Percentiles rank a stretch among this genome's conserved stretches.
phyloP scores from a whole-genome alignment of 2,113 vertebrate genomes.

The Neodon shergylaensis region DNA sequence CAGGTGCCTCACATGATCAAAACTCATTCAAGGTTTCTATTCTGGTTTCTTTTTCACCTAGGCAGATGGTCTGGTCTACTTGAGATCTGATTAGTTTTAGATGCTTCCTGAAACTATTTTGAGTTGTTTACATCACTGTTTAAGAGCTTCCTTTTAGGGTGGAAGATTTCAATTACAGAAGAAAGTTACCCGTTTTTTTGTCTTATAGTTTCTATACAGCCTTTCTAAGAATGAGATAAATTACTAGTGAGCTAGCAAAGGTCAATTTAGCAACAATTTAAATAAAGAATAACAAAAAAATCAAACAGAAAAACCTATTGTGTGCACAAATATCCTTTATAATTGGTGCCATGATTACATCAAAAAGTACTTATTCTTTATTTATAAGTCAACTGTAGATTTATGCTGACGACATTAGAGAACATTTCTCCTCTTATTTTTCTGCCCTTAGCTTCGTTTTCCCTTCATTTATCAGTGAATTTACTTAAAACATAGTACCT shows the following conservation, averaged over 20 bases:
- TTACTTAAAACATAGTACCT: not conserved
- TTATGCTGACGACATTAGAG: not conserved
- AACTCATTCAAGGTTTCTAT: not conserved
- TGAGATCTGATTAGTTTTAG: not conserved
- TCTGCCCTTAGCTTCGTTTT: not conserved
- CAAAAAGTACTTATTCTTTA: not conserved
- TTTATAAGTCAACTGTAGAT: not conserved
- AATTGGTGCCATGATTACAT: not conserved
- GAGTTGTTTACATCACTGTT: not conserved
- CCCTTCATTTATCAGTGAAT: not conserved
- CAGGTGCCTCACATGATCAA: not conserved
- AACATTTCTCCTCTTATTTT: not conserved
- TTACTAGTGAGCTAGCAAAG: not conserved
- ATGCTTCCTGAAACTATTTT: not conserved
- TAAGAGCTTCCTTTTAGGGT: not conserved
- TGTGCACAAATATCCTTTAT: not conserved
- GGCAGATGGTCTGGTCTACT: not conserved
- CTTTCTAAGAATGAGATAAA: not conserved
- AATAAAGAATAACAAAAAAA: not conserved
- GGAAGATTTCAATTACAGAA: not conserved
- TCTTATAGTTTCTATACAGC: not conserved
- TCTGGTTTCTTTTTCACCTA: no score
- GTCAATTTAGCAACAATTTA: not conserved
- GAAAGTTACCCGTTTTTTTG: not conserved
- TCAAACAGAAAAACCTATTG: not conserved